Conservation (phyloP, 1,140 invertebrate genomes). For the Bilobella aurantiaca region DNA sequence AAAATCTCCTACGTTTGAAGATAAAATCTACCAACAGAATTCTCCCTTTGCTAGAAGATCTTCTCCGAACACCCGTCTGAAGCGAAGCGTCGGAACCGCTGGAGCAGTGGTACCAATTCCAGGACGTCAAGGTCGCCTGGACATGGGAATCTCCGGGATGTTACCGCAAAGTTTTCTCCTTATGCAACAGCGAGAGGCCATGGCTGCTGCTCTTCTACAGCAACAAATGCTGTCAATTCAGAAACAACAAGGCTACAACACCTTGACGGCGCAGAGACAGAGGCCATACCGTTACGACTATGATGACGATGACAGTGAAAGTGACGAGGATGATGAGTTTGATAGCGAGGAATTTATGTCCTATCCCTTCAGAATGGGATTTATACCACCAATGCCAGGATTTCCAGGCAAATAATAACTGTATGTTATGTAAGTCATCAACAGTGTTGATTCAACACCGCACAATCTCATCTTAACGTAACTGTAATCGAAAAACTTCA, state of each 20-base stretch:
- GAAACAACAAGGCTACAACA: not conserved
- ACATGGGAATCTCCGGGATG: not conserved
- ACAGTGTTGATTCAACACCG: not conserved
- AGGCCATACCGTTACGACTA: conserved; percentile 2
- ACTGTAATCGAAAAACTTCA: too few relatives aligned
- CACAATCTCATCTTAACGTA: too few relatives aligned
- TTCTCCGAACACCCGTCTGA: too few relatives aligned
- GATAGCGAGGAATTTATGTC: conserved; percentile 3
- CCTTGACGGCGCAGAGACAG: not conserved
- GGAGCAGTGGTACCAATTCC: not conserved
- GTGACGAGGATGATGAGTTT: conserved; percentile 10
- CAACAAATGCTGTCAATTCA: not conserved
- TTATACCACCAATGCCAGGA: not conserved
- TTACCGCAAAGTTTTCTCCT: not conserved
- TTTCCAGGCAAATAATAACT: not conserved
- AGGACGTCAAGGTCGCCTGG: not conserved
- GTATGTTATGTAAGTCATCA: not conserved
- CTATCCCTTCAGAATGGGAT: not conserved
- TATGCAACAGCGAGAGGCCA: not conserved
- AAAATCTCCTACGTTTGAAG: too few relatives aligned
- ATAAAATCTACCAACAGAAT: too few relatives aligned
- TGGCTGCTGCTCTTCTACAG: not conserved
- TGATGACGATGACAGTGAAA: conserved; percentile 16
- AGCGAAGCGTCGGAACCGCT: too few relatives aligned
- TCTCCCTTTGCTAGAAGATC: too few relatives aligned